phyloP scores from a whole-genome alignment of 1,140 invertebrate species.

The Leptestheria dahalacensis region DNA sequence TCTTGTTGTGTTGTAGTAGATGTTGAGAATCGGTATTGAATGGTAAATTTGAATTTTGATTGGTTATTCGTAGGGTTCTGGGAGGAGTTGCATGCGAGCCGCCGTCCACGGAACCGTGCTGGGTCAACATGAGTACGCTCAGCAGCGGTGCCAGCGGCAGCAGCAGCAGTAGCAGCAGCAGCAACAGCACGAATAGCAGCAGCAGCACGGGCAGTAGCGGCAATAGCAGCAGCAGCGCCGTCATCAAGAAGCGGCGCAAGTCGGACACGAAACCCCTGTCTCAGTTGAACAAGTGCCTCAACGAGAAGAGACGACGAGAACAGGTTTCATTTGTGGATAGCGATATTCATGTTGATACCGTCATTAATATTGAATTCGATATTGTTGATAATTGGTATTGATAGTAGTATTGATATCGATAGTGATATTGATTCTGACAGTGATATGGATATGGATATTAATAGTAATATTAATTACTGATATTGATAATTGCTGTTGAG shows the following conservation, averaged over 20 bases:
- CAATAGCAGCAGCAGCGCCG: neutral
- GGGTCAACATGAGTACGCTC: slow-evolving; percentile 68
- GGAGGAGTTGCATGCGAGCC: slow-evolving; percentile 13
- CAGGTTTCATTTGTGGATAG: slow-evolving; percentile 27
- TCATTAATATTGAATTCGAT: too few relatives aligned
- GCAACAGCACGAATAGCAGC: slow-evolving; percentile 51
- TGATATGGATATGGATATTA: too few relatives aligned
- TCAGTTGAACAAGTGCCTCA: slow-evolving; percentile 83
- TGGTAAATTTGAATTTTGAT: neutral
- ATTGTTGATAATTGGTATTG: too few relatives aligned
- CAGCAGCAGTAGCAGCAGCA: slow-evolving; percentile 6
- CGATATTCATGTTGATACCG: neutral
- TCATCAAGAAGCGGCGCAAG: slow-evolving; percentile 58
- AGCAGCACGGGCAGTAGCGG: slow-evolving; percentile 33
- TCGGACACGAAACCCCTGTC: slow-evolving; percentile 62
- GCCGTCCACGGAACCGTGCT: slow-evolving; percentile 42
- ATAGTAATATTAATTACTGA: too few relatives aligned
- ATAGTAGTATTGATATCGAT: too few relatives aligned
- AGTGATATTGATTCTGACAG: too few relatives aligned
- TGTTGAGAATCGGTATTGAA: neutral
- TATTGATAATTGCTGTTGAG: too few relatives aligned
- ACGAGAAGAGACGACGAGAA: slow-evolving; percentile 79
- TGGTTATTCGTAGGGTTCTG: slow-evolving; percentile 4
- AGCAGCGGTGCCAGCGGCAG: slow-evolving; percentile 42
- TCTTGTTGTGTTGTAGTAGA: too few relatives aligned